Conservation (phyloP, 2,113 vertebrate genomes). For the Onychostruthus taczanowskii region DNA sequence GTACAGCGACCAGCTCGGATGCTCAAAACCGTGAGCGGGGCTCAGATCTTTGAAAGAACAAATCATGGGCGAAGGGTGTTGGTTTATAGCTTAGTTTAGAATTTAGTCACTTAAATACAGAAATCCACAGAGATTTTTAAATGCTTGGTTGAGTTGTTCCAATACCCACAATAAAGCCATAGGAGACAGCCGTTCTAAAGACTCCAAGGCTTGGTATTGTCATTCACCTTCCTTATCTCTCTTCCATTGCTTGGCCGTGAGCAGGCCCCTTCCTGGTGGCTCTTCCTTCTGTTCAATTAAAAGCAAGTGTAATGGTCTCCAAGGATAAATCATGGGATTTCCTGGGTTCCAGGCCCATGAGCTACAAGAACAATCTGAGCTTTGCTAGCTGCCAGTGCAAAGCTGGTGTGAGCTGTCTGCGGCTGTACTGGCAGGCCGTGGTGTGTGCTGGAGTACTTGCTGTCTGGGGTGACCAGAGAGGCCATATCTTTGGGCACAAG, state of each 20-base stretch:
- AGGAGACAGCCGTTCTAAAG: neutral
- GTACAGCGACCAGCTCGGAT: neutral
- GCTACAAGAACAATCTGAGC: neutral
- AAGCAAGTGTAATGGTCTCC: neutral
- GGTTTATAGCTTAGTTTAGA: neutral
- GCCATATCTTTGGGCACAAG: neutral
- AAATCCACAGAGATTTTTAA: neutral
- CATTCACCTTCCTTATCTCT: fast-evolving
- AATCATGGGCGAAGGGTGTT: neutral
- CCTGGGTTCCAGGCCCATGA: neutral
- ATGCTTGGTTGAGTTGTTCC: neutral
- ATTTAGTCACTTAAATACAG: neutral
- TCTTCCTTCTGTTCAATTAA: neutral
- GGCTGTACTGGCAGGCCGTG: neutral
- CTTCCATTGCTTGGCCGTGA: neutral
- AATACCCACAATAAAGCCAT: neutral
- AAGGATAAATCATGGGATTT: neutral
- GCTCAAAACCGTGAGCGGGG: neutral
- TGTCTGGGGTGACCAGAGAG: too few species aligned
- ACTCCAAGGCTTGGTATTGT: fast-evolving
- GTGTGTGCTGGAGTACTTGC: neutral
- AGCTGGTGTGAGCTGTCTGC: neutral
- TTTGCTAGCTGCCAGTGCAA: neutral
- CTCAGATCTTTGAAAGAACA: neutral
- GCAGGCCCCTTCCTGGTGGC: neutral